A percentile compares a stretch with the other conserved stretches of the same genome.
Evolutionary conservation across 2,113 vertebrate genomes (phyloP).

Genomic region (Thamnophis sirtalis): DNA sequence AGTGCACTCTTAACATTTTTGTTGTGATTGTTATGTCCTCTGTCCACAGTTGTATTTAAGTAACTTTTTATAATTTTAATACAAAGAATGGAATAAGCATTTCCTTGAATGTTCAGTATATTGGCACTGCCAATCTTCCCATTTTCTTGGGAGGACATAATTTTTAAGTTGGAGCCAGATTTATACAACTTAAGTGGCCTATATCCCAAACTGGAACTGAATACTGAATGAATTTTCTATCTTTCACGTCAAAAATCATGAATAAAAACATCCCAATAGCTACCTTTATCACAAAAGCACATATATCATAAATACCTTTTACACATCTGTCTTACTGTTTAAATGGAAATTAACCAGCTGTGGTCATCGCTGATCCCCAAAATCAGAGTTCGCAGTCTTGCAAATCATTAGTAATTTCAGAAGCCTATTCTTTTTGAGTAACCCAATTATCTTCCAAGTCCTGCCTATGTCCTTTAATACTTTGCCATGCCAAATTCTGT

Average conservation of each 20-base stretch:
- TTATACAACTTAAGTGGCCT: conserved; percentile 50
- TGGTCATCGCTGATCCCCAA: conserved; percentile 18
- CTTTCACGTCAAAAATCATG: conserved; percentile 42
- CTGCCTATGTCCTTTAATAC: conserved; percentile 24
- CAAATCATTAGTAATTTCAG: conserved; percentile 19
- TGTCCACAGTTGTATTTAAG: conserved; percentile 76
- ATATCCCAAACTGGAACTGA: conserved; percentile 49
- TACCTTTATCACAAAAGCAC: conserved; percentile 39
- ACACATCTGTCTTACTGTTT: conserved; percentile 23
- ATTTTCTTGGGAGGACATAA: conserved; percentile 36
- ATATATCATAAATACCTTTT: conserved; percentile 26
- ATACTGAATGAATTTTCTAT: conserved; percentile 31
- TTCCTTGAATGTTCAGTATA: conserved; percentile 63
- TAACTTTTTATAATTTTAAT: conserved; percentile 75
- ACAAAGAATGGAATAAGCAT: conserved; percentile 58
- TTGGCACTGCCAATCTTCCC: conserved; percentile 50
- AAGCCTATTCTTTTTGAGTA: conserved; percentile 38
- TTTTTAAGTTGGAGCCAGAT: conserved; percentile 40
- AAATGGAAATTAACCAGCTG: conserved; percentile 32
- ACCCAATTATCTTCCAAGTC: conserved; percentile 17
- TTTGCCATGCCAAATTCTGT: conserved; percentile 36
- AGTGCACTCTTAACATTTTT: conserved; percentile 71
- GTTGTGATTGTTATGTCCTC: conserved; percentile 73
- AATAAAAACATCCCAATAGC: conserved; percentile 45
- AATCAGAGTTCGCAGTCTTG: conserved; percentile 44